Evolutionary conservation across 2,113 vertebrate species (phyloP), one percentile per base, ranked within the genome.

Genomic region (Neotragus pygmaeus): DNA sequence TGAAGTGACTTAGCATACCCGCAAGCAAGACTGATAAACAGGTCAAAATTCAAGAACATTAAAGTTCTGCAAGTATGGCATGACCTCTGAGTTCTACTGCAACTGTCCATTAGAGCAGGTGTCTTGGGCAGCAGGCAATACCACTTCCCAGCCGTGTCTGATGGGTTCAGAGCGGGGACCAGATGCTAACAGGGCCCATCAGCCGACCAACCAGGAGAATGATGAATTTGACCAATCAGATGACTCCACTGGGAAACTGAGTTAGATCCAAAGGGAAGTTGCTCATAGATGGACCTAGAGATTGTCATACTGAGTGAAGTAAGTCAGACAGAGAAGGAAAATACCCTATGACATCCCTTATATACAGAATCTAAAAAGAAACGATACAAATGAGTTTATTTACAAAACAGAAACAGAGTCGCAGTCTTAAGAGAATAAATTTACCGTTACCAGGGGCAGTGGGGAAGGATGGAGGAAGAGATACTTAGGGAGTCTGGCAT

Each of bases 31-130:
- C 19, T 17, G 55, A 64, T 28, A 6, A 43, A 58, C 36, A 88
- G 49, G 80, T 30, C 25, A 55, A 57, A 91, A 62, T 51, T 51
- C 84, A 43, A 39, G 58, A 30, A 66, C 88, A 33, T 23, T 11
- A 3, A 62, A 82, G 43, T 25, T 49, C 75, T 86, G 27, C 28
- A 66, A 33, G 47, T 5, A 7, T 6, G 47, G 30, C 2, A 14
- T 14, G n/a, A 51, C 2, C 58, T 19, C 14, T 1, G 4, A 21
- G 25, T 25, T 21, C 45, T 27, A 2, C 0, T 1, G 57, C 47
- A 17, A 3, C 3, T 2, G 7, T 13, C 47, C 15, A 43, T 5
- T 8, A 6, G 17, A 47, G 39, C 0, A 8, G 33, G 30, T 47
- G 82, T 28, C 21, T 45, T 7, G 1, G 88, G 6, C 0, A 17